Evolutionary conservation across 2,888 invertebrate species (phyloP).

Genomic region (Acronicta leporina): DNA sequence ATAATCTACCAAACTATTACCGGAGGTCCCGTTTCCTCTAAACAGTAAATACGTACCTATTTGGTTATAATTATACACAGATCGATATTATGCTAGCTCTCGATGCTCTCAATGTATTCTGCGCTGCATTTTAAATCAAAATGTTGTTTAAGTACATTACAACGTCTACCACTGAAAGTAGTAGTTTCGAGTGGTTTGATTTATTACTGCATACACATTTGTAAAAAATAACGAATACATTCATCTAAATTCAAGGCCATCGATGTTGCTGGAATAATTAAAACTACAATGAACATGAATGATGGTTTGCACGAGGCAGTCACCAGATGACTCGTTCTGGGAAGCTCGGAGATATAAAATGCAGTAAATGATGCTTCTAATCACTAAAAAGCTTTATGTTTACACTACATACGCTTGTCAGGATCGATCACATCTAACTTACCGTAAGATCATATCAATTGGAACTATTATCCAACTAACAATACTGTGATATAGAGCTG

Average conservation of each 20-base stretch:
- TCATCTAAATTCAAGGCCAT: slow-evolving; percentile 73
- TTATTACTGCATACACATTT: slow-evolving; percentile 55
- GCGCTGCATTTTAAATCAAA: slow-evolving; percentile 34
- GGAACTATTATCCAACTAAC: slow-evolving; percentile 79
- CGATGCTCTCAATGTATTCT: slow-evolving; percentile 26
- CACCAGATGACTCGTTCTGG: slow-evolving; percentile 74
- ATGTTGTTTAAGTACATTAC: slow-evolving; percentile 26
- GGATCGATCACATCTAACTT: slow-evolving; percentile 82
- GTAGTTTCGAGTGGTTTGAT: slow-evolving; percentile 42
- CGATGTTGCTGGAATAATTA: slow-evolving; percentile 75
- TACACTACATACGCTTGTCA: slow-evolving; percentile 79
- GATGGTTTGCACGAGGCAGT: slow-evolving; percentile 73
- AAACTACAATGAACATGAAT: slow-evolving; percentile 82
- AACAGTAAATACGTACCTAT: slow-evolving; percentile 23
- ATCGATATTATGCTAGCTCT: slow-evolving; percentile 38
- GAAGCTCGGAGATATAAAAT: slow-evolving; percentile 75
- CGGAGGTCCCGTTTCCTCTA: slow-evolving; percentile 15
- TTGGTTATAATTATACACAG: slow-evolving; percentile 35
- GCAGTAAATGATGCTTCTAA: slow-evolving; percentile 82
- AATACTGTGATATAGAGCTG: slow-evolving; percentile 66
- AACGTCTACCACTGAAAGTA: slow-evolving; percentile 41
- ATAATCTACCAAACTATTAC: slow-evolving; percentile 18
- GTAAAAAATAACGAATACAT: slow-evolving; percentile 66
- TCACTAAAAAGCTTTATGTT: slow-evolving; percentile 82
- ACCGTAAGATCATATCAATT: slow-evolving; percentile 82